These are phyloP conservation scores for Perca schrenkii DNA, from an alignment of 2,113 vertebrate genomes.

Conservation along the genomic window DNA sequence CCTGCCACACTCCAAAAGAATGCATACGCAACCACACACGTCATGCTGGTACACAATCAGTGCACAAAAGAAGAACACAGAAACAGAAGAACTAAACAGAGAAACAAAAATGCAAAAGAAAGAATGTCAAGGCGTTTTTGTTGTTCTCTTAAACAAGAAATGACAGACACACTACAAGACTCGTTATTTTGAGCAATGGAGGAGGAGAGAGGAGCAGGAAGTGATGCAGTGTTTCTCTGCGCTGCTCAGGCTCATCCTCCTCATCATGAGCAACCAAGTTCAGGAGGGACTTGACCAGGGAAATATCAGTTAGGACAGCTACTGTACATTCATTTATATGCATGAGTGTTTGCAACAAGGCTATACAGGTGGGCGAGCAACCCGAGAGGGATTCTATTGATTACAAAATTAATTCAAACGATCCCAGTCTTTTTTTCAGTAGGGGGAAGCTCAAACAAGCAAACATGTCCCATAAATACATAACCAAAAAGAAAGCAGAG, in stretches of 20 bases:
- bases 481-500: neutral
- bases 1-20: neutral
- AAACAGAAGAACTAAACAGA: neutral
- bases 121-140: neutral
- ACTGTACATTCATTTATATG: constrained; percentile 22
- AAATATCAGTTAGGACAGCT: constrained; percentile 5
- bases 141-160: no score
- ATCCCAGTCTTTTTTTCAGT: constrained; percentile 30
- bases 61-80: neutral
- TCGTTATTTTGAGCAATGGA: neutral
- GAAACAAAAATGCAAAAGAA: neutral
- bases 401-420: constrained; percentile 69
- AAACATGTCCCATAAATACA: neutral
- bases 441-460: constrained; percentile 1
- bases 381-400: constrained; percentile 56
- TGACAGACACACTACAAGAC: no score
- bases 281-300: neutral
- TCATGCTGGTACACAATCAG: neutral
- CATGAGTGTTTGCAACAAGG: constrained; percentile 33
- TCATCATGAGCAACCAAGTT: constrained; percentile 3
- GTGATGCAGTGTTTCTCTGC: constrained; percentile 10
- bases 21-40: neutral
- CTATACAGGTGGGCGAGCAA: constrained; percentile 38
- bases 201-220: constrained; percentile 1
- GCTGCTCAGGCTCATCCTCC: neutral